Base-by-base conservation (phyloP, 2,888 invertebrate species). In the Harpalus rufipes region DNA sequence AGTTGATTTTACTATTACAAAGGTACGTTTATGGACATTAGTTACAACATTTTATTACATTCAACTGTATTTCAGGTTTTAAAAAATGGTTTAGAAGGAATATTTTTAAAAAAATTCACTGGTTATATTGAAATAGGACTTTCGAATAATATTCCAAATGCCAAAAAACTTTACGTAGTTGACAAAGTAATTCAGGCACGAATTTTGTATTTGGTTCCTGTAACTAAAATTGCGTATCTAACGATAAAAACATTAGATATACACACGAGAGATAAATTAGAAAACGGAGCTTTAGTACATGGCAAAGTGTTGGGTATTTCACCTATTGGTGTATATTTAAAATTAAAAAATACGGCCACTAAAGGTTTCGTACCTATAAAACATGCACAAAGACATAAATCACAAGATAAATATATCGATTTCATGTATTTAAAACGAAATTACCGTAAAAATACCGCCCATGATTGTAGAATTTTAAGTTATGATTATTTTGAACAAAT, bases 121-220 rank as follows among this genome's bases (percentile, higher is more conserved):
- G 93, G 92, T 0, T 94, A 93, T 89, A 90, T 94, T 0, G 92
- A 93, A 88, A 90, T 93, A 4, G 91, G 92, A 39, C 93, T 93
- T 86, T 91, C 92, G 88, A 82, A 85, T 39, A 59, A 61, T 44
- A n/a, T 44, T 72, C 58, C 32, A 21, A 7, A 21, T 56, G 21
- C 44, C 14, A 32, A 41, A n/a, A 86, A 89, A 1, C 88, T 90
- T 44, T 87, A 92, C 7, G 89, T 91, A 32, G 89, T 91, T 16
- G 92, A 92, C 1, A 91, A 93, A 80, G 92, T 91, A 86, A 90
- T 95, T 0, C 89, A 89, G 41, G 95, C 94, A 0, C 92, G 94
- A 25, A 92, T 96, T 4, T 90, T 96, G 3, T 96, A 95, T 89
- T 91, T 94, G 74, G 92, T 95, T 91, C 95, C 95, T 10, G 91